phyloP scores from a whole-genome alignment of 2,888 invertebrate species.

The Rhagonycha fulva region DNA sequence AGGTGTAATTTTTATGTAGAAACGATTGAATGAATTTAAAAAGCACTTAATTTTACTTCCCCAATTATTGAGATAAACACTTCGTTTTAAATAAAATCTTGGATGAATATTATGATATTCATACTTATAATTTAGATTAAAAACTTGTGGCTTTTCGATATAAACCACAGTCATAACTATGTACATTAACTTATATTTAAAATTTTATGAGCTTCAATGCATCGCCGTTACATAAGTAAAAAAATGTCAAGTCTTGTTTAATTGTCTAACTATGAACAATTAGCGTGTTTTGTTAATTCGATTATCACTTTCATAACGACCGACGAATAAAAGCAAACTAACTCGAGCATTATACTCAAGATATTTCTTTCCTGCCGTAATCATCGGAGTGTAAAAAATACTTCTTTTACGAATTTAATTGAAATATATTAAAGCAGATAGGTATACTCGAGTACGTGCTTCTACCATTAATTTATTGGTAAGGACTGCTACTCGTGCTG shows the following conservation, averaged over 20 bases:
- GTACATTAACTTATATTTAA: slow-evolving; percentile 7
- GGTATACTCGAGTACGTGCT: neutral
- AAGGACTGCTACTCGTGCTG: neutral
- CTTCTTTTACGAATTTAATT: slow-evolving; percentile 31
- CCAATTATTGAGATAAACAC: slow-evolving; percentile 46
- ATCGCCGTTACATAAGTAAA: neutral
- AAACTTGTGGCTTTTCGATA: slow-evolving; percentile 26
- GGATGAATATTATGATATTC: slow-evolving; percentile 44
- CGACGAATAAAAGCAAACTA: slow-evolving; percentile 34
- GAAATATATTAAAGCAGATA: slow-evolving; percentile 1
- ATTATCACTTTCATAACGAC: slow-evolving; percentile 33
- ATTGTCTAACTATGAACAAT: neutral
- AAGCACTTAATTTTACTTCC: slow-evolving; percentile 46
- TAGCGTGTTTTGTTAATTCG: slow-evolving; percentile 5
- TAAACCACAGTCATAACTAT: slow-evolving; percentile 37
- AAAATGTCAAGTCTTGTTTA: neutral
- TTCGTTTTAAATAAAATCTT: slow-evolving; percentile 46
- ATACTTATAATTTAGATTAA: slow-evolving; percentile 14
- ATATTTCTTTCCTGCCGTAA: slow-evolving; percentile 30
- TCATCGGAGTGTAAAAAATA: slow-evolving; percentile 41
- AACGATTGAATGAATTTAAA: slow-evolving; percentile 41
- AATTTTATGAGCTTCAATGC: neutral
- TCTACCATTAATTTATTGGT: neutral
- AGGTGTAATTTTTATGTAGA: slow-evolving; percentile 32
- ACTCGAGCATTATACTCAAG: slow-evolving; percentile 31